A percentile compares a stretch with the other conserved stretches of the same genome.
These are phyloP conservation scores for Tetramorium bicarinatum DNA, from an alignment of 2,888 invertebrate genomes.

Conservation along the genomic window DNA sequence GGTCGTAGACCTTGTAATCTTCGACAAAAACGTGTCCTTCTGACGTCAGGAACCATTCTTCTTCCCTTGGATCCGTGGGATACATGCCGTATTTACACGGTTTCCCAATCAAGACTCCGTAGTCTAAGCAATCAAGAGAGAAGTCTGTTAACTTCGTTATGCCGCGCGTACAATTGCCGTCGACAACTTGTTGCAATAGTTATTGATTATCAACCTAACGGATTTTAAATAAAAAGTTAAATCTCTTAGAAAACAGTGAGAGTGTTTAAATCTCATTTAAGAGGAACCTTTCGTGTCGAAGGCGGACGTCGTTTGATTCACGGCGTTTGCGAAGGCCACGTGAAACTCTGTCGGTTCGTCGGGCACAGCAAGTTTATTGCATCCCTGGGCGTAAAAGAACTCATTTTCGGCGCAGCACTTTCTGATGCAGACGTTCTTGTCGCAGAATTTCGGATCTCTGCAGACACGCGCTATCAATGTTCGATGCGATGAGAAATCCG, in stretches of 20 bases:
- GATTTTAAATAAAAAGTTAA: not conserved
- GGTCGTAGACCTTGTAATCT: constrained; percentile 60
- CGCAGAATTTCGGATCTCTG: constrained; percentile 66
- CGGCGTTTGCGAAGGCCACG: constrained; percentile 35
- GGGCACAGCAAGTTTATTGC: not conserved
- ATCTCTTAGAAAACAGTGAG: not conserved
- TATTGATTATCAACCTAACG: not conserved
- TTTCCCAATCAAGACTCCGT: constrained; percentile 78
- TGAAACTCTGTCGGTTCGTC: constrained; percentile 33
- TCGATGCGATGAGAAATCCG: constrained; percentile 33
- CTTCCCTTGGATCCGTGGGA: constrained; percentile 62
- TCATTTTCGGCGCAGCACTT: constrained; percentile 84
- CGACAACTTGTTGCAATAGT: constrained; percentile 10
- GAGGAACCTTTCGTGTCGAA: constrained; percentile 22
- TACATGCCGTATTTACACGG: constrained; percentile 75
- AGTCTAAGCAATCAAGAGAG: constrained; percentile 70
- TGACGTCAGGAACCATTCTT: constrained; percentile 76
- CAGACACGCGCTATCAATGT: constrained; percentile 62
- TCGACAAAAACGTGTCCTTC: constrained; percentile 74
- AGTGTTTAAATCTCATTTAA: constrained; percentile 7
- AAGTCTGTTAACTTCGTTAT: not conserved
- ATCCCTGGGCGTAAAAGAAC: constrained; percentile 37
- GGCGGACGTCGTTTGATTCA: constrained; percentile 19
- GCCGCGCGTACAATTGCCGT: not conserved
- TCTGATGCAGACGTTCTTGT: constrained; percentile 80